Base-by-base conservation (phyloP, 2,888 invertebrate species). In the Plebejus melissa region DNA sequence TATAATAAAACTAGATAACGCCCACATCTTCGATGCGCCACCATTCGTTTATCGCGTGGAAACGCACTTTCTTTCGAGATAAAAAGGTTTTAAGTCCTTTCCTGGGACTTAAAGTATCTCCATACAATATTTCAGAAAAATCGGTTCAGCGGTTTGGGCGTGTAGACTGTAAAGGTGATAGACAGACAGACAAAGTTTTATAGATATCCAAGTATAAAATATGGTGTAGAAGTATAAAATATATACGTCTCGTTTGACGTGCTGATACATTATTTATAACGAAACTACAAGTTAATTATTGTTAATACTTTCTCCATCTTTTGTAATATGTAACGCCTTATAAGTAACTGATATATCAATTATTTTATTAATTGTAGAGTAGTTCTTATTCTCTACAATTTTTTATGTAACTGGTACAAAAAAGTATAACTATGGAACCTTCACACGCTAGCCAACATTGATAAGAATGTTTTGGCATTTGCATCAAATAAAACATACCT, bases 221-320 rank as follows among this genome's bases (percentile, higher is more conserved):
- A 60, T 65, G 36, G 3, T 60, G 4, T 16, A 54, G 16, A 58
- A 58, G n/a, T 58, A 58, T 58, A 58, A 4, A 54, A 22, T 58
- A 22, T 22, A 65, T 65, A 65, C 11, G 28, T 13, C 13, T 65
- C 32, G 65, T 65, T 65, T 65, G 65, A 32, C 65, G 32, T 16
- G 6, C 32, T 65, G 65, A 65, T 65, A 65, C 32, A 65, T 65
- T 65, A 65, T 65, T 65, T 32, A 65, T 65, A 65, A 36, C 13
- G 65, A 36, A 65, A 65, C 60, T 65, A 65, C 65, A 36, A 65
- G 65, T 36, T 32, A 65, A 65, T 36, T 65, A 32, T 32, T 13
- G 13, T 65, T 4, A 36, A 65, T 36, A 65, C 65, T 65, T 65
- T 65, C 65, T 36, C 65, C 0, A 60, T 60, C 28, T 11, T 28